Percentiles rank a stretch among this genome's conserved stretches.
These are phyloP conservation scores for Eilema depressum DNA, from an alignment of 2,888 invertebrate genomes.

Conservation along the genomic window DNA sequence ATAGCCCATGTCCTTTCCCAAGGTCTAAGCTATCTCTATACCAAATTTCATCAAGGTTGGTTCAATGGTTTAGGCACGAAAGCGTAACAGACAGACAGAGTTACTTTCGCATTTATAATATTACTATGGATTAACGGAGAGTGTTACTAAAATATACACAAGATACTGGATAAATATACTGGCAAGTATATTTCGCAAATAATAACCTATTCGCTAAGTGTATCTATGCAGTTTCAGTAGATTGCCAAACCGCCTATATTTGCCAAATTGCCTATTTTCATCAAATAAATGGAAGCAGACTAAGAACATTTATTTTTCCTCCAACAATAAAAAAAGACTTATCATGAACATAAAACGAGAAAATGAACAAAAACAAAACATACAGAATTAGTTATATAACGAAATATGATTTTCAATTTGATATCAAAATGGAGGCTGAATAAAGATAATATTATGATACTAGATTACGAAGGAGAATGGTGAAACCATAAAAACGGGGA, in stretches of 20 bases:
- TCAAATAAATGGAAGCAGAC: background rate
- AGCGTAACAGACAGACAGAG: no score
- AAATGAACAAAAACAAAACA: background rate
- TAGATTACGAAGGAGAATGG: background rate
- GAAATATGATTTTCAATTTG: background rate
- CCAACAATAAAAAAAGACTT: background rate
- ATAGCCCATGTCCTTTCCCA: no score
- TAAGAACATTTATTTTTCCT: background rate
- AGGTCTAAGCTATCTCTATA: no score
- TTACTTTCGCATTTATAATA: no score
- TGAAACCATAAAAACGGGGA: background rate
- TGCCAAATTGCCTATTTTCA: background rate
- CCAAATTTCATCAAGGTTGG: no score
- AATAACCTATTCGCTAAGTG: background rate
- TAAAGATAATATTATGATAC: background rate
- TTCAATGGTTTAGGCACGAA: no score
- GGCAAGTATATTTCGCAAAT: background rate
- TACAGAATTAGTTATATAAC: background rate
- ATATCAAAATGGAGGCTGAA: background rate
- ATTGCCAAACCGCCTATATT: background rate
- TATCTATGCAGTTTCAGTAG: background rate
- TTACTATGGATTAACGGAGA: no score
- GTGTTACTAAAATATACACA: no score
- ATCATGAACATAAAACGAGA: background rate
- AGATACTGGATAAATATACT: no score